phyloP scores from a whole-genome alignment of 2,888 invertebrate genomes.

The Trypoxylon attenuatum region DNA sequence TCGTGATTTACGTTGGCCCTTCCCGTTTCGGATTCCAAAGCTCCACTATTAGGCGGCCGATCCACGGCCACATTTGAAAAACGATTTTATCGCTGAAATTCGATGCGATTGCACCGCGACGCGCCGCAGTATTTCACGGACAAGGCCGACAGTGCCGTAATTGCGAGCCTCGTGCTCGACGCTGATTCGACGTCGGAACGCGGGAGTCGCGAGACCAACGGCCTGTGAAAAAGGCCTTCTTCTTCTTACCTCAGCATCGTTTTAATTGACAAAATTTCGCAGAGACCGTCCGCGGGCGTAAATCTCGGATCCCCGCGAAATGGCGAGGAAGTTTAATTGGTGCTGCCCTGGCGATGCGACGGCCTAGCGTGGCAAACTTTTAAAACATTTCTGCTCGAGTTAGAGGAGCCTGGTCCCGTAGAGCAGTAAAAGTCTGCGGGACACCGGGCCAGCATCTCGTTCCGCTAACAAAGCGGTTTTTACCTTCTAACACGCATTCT shows the following conservation, averaged over 20 bases:
- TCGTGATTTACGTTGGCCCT: constrained; percentile 46
- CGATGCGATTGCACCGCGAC: constrained; percentile 2
- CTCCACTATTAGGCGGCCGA: constrained; percentile 29
- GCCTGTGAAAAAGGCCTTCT: too few species aligned
- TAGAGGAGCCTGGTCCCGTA: constrained; percentile 42
- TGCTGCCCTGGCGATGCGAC: constrained; percentile 36
- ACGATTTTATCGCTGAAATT: constrained; percentile 37
- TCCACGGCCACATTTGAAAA: constrained; percentile 37
- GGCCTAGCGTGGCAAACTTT: constrained; percentile 56
- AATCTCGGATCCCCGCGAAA: constrained; percentile 58
- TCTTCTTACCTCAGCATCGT: too few species aligned
- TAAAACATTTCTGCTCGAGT: constrained; percentile 56
- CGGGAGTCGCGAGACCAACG: too few species aligned
- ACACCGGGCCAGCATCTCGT: too few species aligned
- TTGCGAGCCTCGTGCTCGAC: constrained; percentile 31
- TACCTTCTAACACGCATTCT: too few species aligned
- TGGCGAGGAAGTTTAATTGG: constrained; percentile 62
- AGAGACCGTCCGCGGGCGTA: constrained; percentile 39
- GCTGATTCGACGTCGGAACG: too few species aligned
- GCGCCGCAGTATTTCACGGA: constrained; percentile 22
- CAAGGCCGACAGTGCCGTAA: constrained; percentile 22
- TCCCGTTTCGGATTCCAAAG: constrained; percentile 31
- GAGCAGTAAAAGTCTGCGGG: too few species aligned
- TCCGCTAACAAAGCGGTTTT: constrained; percentile 3
- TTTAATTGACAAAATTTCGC: constrained; percentile 48